Base-by-base conservation (phyloP, 2,797 vertebrate species). In the Tapirus indicus region DNA sequence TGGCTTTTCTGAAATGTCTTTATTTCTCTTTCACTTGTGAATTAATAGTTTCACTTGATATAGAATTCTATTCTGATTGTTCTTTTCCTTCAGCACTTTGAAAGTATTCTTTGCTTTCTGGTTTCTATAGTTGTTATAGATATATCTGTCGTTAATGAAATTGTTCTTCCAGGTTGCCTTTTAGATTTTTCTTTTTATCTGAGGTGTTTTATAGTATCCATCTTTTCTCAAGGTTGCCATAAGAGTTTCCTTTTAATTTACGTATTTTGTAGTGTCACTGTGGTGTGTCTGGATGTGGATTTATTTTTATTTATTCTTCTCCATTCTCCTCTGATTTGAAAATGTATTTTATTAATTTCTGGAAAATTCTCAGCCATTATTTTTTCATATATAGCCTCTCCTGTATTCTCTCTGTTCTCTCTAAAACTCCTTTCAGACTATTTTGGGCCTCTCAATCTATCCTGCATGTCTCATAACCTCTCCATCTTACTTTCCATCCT, bases 251-350 rank as follows among this genome's bases (percentile, higher is more conserved):
- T 77, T 97, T 91, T 77, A 29, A 62, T 16, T 21, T 38, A 17
- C 25, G 4, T 64, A 25, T 54, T 94, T 84, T 92, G 32, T 96
- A 62, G 25, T 62, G 29, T 89, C 20, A 56, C 44, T 41, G 20
- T 54, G 8, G 41, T 64, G 52, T 58, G 62, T 83, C 58, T 72
- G 17, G 29, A 56, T 41, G 20, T 80, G 32, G 41, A 38, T 86
- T 86, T 38, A 27, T 71, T 88, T 95, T 87, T 83, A 72, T 83
- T 93, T 77, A 23, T 80, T 93, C 14, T 91, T 71, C 18, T 41
- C 58, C 27, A 52, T 25, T 68, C 25, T 84, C 29, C 29, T 95
- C 35, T 88, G 58, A 72, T 72, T 94, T 84, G 77, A 44, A 20
- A 78, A 79, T 95, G 87, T 83, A 71, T 54, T 41, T 58, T 35